Evolutionary conservation across 2,113 vertebrate genomes (phyloP), one percentile per base, ranked within the genome.

Genomic region (Forbesichthys agassizii): DNA sequence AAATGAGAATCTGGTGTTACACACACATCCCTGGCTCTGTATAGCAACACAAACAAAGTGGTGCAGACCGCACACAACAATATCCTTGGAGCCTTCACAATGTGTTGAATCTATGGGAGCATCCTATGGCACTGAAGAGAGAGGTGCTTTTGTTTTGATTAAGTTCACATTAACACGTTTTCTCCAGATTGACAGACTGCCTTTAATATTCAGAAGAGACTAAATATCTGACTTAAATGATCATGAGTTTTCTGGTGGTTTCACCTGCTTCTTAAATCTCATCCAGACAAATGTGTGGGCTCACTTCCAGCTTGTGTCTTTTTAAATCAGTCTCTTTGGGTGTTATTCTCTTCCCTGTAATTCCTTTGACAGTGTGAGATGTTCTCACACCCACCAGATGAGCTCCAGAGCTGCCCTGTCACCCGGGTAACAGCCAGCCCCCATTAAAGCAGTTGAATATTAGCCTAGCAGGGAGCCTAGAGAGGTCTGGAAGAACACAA

Each of bases 311-410:
- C 61, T 16, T 16, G 48, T 46, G 48, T 49, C 61, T 63, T 63
- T 48, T n/a, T 63, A 63, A 48, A 63, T 63, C n/a, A 11, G 61
- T 48, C 47, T 46, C 42, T 42, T 16, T 16, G 36, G 60, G 36
- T 48, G 61, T 48, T 48, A 16, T 63, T 63, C 48, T 60, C 58
- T 60, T 60, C 27, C 27, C 27, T 60, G 11, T 13, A 63, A 63
- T 49, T 49, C 5, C 20, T 51, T 20, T 63, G 61, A 27, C 61
- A 49, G 61, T 63, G 9, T 63, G 36, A 63, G 16, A 63, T 49
- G 12, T 63, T 51, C 18, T 18, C 16, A 46, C 58, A 60, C 58
- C 57, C 57, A 60, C 20, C 20, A 27, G 53, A 51, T 51, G 48
- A 51, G 53, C 57, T 60, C 11, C 33, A 33, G 59, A 42, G 33